Conservation (phyloP, 2,113 vertebrate species). For the Channa maculata region DNA sequence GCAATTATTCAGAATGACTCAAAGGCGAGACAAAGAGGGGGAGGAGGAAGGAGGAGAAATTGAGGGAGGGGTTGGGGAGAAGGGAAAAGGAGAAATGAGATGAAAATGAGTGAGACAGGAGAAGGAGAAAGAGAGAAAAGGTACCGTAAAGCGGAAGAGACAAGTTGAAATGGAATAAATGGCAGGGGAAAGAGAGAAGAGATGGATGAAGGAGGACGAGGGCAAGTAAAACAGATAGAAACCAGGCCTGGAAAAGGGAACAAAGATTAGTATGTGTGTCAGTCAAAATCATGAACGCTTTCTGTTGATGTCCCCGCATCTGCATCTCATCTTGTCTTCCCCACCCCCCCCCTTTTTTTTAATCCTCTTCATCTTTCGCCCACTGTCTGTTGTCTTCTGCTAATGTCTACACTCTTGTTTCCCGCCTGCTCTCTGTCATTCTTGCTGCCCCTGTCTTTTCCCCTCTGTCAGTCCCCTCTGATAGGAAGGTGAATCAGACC, state of each 20-base stretch:
- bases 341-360: background rate
- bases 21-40: slow-evolving; percentile 23
- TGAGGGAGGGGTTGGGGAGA: too few relatives aligned
- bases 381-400: slow-evolving; percentile 13
- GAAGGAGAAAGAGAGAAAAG: background rate
- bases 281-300: slow-evolving; percentile 10
- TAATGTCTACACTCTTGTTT: slow-evolving; percentile 13
- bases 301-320: background rate
- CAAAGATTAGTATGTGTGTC: slow-evolving; percentile 10
- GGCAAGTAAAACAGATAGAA: slow-evolving; percentile 11
- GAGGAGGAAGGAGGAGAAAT: background rate
- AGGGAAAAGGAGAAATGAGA: background rate
- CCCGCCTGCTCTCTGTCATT: slow-evolving; percentile 3
- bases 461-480: slow-evolving; percentile 5
- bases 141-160: slow-evolving; percentile 8
- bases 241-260: background rate
- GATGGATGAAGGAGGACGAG: background rate
- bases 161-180: background rate
- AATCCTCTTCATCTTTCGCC: background rate
- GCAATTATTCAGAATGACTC: slow-evolving; percentile 65
- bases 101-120: background rate
- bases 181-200: background rate
- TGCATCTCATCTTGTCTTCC: slow-evolving; percentile 21
- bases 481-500: slow-evolving; percentile 49
- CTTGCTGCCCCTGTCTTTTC: background rate